Conservation (phyloP, 30 jellyfish, hydroid and myxozoan genomes). For the Hydractinia echinata region DNA sequence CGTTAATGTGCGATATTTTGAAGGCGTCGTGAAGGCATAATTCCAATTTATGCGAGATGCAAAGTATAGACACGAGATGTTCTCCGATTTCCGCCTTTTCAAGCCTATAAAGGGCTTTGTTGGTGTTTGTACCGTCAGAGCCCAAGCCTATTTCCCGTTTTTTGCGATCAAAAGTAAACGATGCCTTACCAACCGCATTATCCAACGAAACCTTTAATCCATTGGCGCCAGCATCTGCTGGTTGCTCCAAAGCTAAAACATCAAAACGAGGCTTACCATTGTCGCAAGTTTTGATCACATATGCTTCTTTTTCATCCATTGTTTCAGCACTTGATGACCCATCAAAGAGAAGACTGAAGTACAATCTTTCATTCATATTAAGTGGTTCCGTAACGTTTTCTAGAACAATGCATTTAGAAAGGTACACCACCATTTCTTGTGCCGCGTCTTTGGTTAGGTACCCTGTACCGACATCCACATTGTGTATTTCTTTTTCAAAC, state of each 20-base stretch:
- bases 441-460: no score
- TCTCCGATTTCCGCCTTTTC: conserved; percentile 15
- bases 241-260: conserved; percentile 2
- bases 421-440: no score
- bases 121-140: not conserved
- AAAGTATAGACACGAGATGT: not conserved
- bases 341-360: conserved; percentile 3
- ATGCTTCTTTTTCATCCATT: conserved; percentile 4
- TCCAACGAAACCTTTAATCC: not conserved
- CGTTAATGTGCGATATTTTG: not conserved
- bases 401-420: not conserved
- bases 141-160: not conserved
- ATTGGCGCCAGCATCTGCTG: not conserved
- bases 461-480: no score
- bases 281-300: not conserved
- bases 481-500: no score
- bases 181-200: not conserved
- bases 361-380: not conserved
- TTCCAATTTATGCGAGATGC: conserved; percentile 1
- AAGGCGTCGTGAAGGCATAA: not conserved
- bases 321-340: conserved; percentile 6
- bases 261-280: not conserved
- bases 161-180: not conserved
- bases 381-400: not conserved
- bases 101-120: not conserved